Evolutionary conservation across 2,113 vertebrate genomes (phyloP).

Genomic region (Poeciliopsis turrubarensis): DNA sequence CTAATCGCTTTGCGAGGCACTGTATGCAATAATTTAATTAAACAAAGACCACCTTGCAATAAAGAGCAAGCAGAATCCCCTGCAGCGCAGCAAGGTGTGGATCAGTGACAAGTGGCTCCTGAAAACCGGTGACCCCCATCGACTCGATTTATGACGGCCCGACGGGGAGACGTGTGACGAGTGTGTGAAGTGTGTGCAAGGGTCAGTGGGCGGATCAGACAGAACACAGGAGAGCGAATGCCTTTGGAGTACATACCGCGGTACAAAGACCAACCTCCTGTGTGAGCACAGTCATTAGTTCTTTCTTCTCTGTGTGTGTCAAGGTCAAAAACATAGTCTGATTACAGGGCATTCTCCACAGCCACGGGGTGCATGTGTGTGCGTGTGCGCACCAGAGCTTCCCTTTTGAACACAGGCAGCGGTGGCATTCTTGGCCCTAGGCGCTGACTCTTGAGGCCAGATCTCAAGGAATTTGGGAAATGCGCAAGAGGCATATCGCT

Average conservation of each 20-base stretch:
- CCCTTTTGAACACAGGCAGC: slow-evolving; percentile 70
- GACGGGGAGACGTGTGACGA: slow-evolving; percentile 66
- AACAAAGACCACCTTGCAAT: background rate
- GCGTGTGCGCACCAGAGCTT: slow-evolving; percentile 52
- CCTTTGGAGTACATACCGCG: slow-evolving; percentile 68
- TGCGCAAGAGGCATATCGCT: slow-evolving; percentile 69
- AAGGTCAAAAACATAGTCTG: slow-evolving; percentile 78
- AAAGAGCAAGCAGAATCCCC: background rate
- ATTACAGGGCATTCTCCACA: slow-evolving; percentile 74
- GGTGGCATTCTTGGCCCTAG: slow-evolving; percentile 76
- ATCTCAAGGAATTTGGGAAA: slow-evolving; percentile 79
- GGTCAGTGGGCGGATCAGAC: slow-evolving; percentile 66
- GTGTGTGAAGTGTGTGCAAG: slow-evolving; percentile 74
- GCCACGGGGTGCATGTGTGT: slow-evolving; percentile 41
- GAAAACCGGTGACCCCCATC: slow-evolving; percentile 49
- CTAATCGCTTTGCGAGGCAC: background rate
- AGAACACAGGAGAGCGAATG: slow-evolving; percentile 49
- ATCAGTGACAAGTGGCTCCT: slow-evolving; percentile 47
- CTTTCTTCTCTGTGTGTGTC: slow-evolving; percentile 77
- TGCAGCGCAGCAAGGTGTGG: slow-evolving; percentile 41
- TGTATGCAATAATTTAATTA: background rate
- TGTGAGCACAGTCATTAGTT: slow-evolving; percentile 69
- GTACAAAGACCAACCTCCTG: slow-evolving; percentile 69
- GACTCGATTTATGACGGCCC: slow-evolving; percentile 49
- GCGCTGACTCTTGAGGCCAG: slow-evolving; percentile 75